phyloP scores from a whole-genome alignment of 2,797 vertebrate species.

The Oryzias sinensis region DNA sequence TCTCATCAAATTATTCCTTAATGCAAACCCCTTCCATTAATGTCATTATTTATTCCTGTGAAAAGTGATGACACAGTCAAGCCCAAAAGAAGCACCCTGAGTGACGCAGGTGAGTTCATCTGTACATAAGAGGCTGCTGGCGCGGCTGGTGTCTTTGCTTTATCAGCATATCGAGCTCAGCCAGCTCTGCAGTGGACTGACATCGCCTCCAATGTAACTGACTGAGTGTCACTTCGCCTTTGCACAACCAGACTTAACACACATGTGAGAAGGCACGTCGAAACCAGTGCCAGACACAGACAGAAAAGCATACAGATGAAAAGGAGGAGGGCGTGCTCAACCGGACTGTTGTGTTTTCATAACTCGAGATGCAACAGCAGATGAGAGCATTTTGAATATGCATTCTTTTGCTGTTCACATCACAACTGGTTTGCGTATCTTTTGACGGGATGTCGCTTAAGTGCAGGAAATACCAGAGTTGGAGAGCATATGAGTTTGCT shows the following conservation, averaged over 20 bases:
- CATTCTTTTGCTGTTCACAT: slow-evolving; percentile 28
- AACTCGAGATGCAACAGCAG: slow-evolving; percentile 43
- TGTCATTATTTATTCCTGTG: slow-evolving; percentile 8
- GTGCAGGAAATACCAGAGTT: slow-evolving; percentile 52
- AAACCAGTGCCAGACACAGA: not conserved
- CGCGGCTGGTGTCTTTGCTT: slow-evolving; percentile 19
- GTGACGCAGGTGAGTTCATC: slow-evolving; percentile 24
- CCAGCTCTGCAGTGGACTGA: slow-evolving; percentile 24
- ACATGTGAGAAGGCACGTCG: slow-evolving; percentile 2
- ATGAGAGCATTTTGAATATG: slow-evolving; percentile 37
- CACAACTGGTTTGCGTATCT: slow-evolving; percentile 34
- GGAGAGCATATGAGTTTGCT: slow-evolving; percentile 31
- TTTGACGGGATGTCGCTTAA: slow-evolving; percentile 28
- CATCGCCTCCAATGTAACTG: slow-evolving; percentile 14
- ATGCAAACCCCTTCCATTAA: not conserved
- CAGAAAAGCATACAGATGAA: slow-evolving; percentile 12
- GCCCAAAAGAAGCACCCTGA: not conserved
- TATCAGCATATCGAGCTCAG: slow-evolving; percentile 20
- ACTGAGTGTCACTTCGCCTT: slow-evolving; percentile 39
- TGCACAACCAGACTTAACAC: slow-evolving; percentile 3
- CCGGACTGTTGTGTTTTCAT: slow-evolving; percentile 38
- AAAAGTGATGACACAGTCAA: slow-evolving; percentile 28
- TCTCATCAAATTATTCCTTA: no score
- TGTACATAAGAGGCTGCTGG: slow-evolving; percentile 12
- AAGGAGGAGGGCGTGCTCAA: slow-evolving; percentile 17